Evolutionary conservation across 1,140 invertebrate genomes (phyloP).

Genomic region (Trichomalopsis sarcophagae): DNA sequence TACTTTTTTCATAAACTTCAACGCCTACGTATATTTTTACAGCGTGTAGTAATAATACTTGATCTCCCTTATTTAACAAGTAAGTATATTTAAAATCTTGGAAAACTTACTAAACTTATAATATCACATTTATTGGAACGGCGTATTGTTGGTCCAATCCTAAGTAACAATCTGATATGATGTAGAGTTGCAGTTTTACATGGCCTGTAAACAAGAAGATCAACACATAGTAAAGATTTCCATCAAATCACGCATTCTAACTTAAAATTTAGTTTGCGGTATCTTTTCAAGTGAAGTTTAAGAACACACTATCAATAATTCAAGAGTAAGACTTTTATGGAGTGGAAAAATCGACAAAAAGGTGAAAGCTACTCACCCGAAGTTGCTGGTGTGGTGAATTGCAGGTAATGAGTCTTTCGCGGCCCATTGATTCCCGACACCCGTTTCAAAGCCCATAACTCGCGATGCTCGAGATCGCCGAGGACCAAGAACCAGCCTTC

Average conservation of each 20-base stretch:
- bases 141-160: conserved; percentile 97
- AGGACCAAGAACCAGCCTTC: conserved; percentile 96
- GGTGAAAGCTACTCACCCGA: conserved; percentile 70
- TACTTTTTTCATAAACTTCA: conserved; percentile 34
- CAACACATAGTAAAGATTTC: neutral
- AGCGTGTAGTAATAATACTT: conserved; percentile 13
- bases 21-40: conserved; percentile 12
- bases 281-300: too few relatives aligned
- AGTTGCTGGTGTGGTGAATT: conserved; percentile 80
- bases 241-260: too few relatives aligned
- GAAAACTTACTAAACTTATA: conserved; percentile 40
- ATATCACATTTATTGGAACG: conserved; percentile 78
- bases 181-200: conserved; percentile 86
- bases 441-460: conserved; percentile 93
- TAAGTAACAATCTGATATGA: conserved; percentile 96
- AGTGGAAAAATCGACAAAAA: neutral
- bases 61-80: conserved; percentile 11
- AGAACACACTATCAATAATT: neutral
- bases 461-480: conserved; percentile 81
- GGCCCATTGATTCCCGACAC: conserved; percentile 66
- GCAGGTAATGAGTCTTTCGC: conserved; percentile 75
- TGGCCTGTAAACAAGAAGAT: conserved; percentile 76
- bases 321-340: neutral
- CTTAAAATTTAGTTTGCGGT: too few relatives aligned
- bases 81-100: conserved; percentile 24